Evolutionary conservation across 2,797 vertebrate genomes (phyloP).

Genomic region (Furcifer pardalis): DNA sequence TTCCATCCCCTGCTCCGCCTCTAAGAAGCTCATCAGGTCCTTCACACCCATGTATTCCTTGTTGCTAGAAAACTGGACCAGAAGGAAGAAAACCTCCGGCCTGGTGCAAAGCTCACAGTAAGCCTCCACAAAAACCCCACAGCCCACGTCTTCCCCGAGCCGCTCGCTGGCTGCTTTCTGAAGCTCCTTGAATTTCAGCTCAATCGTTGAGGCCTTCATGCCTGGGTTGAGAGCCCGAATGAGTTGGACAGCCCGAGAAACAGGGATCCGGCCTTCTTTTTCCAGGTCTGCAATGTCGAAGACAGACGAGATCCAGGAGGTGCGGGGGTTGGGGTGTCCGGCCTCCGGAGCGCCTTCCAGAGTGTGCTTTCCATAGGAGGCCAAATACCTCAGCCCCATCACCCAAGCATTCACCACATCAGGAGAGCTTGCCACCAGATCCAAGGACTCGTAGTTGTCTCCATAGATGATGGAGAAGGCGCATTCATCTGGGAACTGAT

Average conservation of each 20-base stretch:
- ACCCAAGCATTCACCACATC: conserved; percentile 93
- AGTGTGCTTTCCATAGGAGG: conserved; percentile 89
- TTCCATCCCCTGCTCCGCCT: conserved; percentile 92
- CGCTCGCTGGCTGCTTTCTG: conserved; percentile 85
- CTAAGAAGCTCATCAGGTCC: conserved; percentile 90
- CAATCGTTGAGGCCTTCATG: conserved; percentile 89
- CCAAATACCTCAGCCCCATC: conserved; percentile 92
- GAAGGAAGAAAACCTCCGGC: conserved; percentile 90
- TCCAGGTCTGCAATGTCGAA: conserved; percentile 87
- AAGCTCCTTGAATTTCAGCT: conserved; percentile 92
- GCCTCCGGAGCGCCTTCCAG: conserved; percentile 81
- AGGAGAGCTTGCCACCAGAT: conserved; percentile 88
- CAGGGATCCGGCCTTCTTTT: conserved; percentile 83
- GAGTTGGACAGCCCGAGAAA: conserved; percentile 88
- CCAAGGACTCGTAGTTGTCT: conserved; percentile 93
- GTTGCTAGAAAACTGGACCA: conserved; percentile 95
- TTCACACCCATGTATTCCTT: conserved; percentile 92
- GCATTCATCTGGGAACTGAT: conserved; percentile 92
- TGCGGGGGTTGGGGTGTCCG: conserved; percentile 84
- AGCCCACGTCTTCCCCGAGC: conserved; percentile 80
- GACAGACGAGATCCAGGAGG: conserved; percentile 91
- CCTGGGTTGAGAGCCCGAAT: conserved; percentile 91
- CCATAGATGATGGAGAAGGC: conserved; percentile 95
- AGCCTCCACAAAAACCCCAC: conserved; percentile 86
- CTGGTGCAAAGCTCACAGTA: conserved; percentile 94